Base-by-base conservation (phyloP, 2,797 vertebrate genomes). In the Fratercula arctica region DNA sequence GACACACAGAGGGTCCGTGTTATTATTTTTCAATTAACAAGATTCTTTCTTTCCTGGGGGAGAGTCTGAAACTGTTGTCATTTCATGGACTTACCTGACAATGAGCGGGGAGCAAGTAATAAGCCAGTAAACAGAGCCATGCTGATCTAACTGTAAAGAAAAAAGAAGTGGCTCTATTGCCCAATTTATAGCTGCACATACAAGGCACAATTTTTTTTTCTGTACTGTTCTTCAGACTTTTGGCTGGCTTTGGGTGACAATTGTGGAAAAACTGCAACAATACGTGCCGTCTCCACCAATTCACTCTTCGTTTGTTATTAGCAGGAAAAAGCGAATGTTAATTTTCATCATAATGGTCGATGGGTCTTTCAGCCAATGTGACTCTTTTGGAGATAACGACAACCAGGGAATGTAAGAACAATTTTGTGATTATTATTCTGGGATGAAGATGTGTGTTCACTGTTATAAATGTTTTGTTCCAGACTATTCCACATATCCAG, bases 311-410 rank as follows among this genome's bases (percentile, higher is more conserved):
- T 73, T 74, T 68, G 23, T 91, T 89, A 67, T 60, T 79, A 76
- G 23, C 35, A 67, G 91, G 78, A 89, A 92, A 87, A 92, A 33
- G 51, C 64, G 91, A 63, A 92, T 85, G 46, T 85, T 89, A 16
- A 9, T 75, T 85, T 89, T 83, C 48, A 29, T 80, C n/a, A 41
- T 85, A 79, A 80, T 10, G 61, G 45, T 76, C 16, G 4, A 16
- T 0, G 2, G 5, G 28, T 54, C 37, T 64, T 95, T 95, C 79
- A 95, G 76, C 79, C 54, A 88, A 0, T 46, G 15, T 35, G 66
- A 29, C 66, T 90, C 11, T 57, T 95, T 64, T 75, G 60, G 60
- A 90, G 35, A 83, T 80, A 61, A 64, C 3, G 3, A 70, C 37
- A 43, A 57, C 33, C 35, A 25, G 43, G 35, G 66, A 90, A 78